Percentiles rank a stretch among this genome's conserved stretches.
These are phyloP conservation scores for Nomada fucata DNA, from an alignment of 2,888 invertebrate genomes.

Conservation along the genomic window DNA sequence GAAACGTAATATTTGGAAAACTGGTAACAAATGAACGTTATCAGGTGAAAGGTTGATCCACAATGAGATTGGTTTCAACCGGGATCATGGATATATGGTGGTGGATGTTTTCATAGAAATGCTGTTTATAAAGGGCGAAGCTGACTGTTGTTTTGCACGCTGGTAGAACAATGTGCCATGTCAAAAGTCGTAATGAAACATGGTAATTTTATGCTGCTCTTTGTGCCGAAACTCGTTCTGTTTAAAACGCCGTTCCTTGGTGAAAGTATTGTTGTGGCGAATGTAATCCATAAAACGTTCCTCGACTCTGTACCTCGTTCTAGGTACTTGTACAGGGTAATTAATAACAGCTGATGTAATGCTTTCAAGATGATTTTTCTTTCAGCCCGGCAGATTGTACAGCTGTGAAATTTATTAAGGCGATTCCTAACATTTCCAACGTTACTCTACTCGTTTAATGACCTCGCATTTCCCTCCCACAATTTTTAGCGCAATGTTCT, in stretches of 20 bases:
- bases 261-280: constrained; percentile 9
- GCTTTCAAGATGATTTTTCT: not conserved
- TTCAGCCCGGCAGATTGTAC: not conserved
- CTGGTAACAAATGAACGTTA: too few species aligned
- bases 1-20: too few species aligned
- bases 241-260: constrained; percentile 11
- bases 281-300: not conserved
- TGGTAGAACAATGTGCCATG: constrained; percentile 2
- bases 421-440: not conserved
- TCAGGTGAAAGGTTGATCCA: too few species aligned
- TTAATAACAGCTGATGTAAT: not conserved
- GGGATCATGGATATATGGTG: not conserved
- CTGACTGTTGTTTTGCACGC: constrained; percentile 3
- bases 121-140: constrained; percentile 3
- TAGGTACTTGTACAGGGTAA: not conserved
- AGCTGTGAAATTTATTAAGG: not conserved
- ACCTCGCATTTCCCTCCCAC: not conserved
- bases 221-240: not conserved
- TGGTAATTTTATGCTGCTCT: constrained; percentile 7
- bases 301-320: not conserved
- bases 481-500: not conserved
- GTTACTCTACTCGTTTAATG: not conserved
- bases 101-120: not conserved
- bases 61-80: not conserved
- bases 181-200: constrained; percentile 24